Conservation (phyloP, 2,888 invertebrate genomes). For the Siphonodentalium dalli region DNA sequence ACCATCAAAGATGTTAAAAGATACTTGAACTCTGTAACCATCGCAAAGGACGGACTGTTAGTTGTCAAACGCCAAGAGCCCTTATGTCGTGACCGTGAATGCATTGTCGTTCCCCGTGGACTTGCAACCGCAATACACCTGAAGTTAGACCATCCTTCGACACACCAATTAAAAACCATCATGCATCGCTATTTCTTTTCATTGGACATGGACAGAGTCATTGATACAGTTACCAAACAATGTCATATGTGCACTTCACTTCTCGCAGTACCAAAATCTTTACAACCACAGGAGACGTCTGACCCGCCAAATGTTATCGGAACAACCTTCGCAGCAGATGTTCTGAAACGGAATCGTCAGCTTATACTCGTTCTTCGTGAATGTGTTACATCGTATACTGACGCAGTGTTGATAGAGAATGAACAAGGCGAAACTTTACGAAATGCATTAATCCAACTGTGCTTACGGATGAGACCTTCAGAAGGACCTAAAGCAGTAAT, state of each 20-base stretch:
- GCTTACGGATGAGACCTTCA: conserved; percentile 23
- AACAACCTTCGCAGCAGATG: conserved; percentile 29
- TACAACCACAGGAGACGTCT: conserved; percentile 15
- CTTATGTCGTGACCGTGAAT: too few species aligned
- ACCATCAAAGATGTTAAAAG: conserved; percentile 24
- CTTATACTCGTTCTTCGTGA: conserved; percentile 28
- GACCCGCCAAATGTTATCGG: conserved; percentile 23
- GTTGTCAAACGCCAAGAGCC: conserved; percentile 8
- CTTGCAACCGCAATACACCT: too few species aligned
- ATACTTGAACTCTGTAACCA: conserved; percentile 17
- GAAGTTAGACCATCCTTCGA: too few species aligned
- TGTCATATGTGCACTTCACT: conserved; percentile 9
- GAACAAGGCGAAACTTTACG: conserved; percentile 23
- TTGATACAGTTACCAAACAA: conserved; percentile 7
- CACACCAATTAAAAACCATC: conserved; percentile 21
- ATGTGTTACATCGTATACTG: conserved; percentile 28
- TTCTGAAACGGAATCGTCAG: conserved; percentile 27
- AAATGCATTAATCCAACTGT: conserved; percentile 18
- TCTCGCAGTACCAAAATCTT: not conserved
- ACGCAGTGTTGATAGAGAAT: conserved; percentile 14
- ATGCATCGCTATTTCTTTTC: conserved; percentile 30
- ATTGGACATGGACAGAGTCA: conserved; percentile 28
- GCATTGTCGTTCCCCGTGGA: too few species aligned
- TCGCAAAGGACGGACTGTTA: conserved; percentile 21
- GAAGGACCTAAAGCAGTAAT: conserved; percentile 30